Percentiles rank a stretch among this genome's conserved stretches.
Conservation (phyloP, 2,888 invertebrate genomes). For the Eupelmus urozonus region DNA sequence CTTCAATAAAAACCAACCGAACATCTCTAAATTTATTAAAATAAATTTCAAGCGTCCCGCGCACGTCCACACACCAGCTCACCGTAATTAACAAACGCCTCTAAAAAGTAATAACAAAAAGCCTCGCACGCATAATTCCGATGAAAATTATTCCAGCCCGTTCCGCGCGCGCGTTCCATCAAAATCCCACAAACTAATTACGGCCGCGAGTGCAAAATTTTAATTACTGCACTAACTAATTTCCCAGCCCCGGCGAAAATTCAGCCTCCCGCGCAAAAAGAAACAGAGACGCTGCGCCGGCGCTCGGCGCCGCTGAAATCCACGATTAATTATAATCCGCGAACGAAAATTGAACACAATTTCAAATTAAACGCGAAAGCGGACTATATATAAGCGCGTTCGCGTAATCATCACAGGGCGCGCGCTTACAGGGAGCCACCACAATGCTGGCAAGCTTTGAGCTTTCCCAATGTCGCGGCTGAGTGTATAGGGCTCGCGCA, state of each 20-base stretch:
- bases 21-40: too few relatives aligned
- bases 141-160: too few relatives aligned
- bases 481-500: constrained; percentile 11
- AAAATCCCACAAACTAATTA: constrained; percentile 11
- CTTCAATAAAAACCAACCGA: too few relatives aligned
- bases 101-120: too few relatives aligned
- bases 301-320: background rate
- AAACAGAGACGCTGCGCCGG: background rate
- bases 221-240: constrained; percentile 37
- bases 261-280: background rate
- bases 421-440: background rate
- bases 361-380: constrained; percentile 21
- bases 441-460: background rate
- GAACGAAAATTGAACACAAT: constrained; percentile 29
- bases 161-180: too few relatives aligned
- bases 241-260: background rate
- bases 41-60: too few relatives aligned
- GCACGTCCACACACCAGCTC: too few relatives aligned
- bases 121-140: too few relatives aligned
- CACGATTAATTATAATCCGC: constrained; percentile 38
- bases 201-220: background rate
- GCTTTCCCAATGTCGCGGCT: constrained; percentile 40
- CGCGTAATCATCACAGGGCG: background rate
- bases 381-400: background rate
- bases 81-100: too few relatives aligned